phyloP scores from a whole-genome alignment of 2,113 vertebrate genomes.

The Arenaria interpres region DNA sequence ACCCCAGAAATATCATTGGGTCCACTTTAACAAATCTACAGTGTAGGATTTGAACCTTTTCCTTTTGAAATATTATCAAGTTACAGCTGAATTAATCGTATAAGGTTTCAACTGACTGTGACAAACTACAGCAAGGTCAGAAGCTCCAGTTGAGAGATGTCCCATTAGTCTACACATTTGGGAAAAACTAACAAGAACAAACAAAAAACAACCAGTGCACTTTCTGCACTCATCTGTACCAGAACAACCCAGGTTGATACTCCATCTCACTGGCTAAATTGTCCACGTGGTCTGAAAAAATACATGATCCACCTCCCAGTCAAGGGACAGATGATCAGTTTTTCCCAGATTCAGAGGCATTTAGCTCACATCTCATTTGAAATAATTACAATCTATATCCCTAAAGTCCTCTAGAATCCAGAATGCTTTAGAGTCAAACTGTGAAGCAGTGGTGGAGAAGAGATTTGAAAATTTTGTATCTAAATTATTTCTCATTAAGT shows the following conservation, averaged over 20 bases:
- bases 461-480: neutral
- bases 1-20: neutral
- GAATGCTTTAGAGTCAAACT: neutral
- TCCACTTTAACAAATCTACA: neutral
- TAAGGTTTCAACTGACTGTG: neutral
- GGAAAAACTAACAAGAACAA: neutral
- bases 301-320: neutral
- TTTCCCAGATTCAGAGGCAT: neutral
- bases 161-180: neutral
- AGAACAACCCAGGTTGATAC: neutral
- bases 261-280: neutral
- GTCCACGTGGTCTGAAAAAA: neutral
- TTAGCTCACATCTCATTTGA: neutral
- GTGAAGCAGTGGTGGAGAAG: neutral
- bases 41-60: neutral
- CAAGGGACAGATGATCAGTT: neutral
- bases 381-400: neutral
- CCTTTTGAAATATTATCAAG: neutral
- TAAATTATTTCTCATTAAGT: neutral
- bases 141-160: neutral
- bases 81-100: neutral
- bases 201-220: neutral
- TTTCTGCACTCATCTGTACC: neutral
- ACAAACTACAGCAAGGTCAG: neutral
- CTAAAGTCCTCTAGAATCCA: neutral